Base-by-base conservation (phyloP, 2,888 invertebrate genomes). In the Adelphocoris suturalis region DNA sequence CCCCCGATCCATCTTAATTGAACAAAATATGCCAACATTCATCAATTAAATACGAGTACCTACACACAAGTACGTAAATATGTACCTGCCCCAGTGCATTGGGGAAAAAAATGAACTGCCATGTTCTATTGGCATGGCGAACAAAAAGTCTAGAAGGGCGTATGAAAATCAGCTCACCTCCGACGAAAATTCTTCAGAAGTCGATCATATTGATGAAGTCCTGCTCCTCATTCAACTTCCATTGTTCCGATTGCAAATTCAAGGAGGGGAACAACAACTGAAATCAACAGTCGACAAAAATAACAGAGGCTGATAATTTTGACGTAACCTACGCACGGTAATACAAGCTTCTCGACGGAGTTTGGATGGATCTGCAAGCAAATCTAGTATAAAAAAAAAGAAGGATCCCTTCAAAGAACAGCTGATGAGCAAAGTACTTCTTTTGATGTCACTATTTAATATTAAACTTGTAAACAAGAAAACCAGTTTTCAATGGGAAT, bases 51-150 rank as follows among this genome's bases (percentile, higher is more conserved):
- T 4, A 7, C 7, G 37, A 37, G 7, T 37, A n/a, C n/a, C n/a
- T n/a, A n/a, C n/a, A n/a, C n/a, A n/a, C n/a, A n/a, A n/a, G 37
- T 7, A 37, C 3, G 37, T 37, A 37, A 37, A 37, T 37, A 37
- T 37, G n/a, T n/a, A n/a, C n/a, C 37, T 37, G 7, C 7, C 37
- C 37, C 37, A 2, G 37, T 7, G 37, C 7, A 37, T 37, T 37
- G 3, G 46, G n/a, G 3, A 28, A 46, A 47, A 9, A n/a, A 78
- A 76, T 37, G 78, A 78, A 5, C 78, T 47, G 37, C 78, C 78
- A 78, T 78, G 78, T 47, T 78, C 37, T 16, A 47, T 46, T 37
- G 78, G 16, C 19, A 78, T 37, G 46, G 78, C 78, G 78, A 78
- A 78, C 37, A 46, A 14, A 78, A 78, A 78, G 78, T 78, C n/a